Percentiles rank a stretch among this genome's conserved stretches.
Evolutionary conservation across 2,888 invertebrate species (phyloP).

Genomic region (Spisula solida): DNA sequence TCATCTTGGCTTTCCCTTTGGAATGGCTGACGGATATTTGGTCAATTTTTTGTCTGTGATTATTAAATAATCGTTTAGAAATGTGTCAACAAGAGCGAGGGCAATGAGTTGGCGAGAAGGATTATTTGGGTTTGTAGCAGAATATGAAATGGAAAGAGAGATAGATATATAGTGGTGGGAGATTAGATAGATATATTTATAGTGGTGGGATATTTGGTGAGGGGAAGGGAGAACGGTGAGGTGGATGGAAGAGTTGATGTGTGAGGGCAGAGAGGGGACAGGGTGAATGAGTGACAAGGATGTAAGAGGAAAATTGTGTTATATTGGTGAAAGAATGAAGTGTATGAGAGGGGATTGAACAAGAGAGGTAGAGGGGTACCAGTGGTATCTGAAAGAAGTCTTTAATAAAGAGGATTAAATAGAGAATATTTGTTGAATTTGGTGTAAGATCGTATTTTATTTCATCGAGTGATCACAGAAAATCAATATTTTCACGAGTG

Average conservation of each 20-base stretch:
- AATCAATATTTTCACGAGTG: too few species aligned
- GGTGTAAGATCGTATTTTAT: too few species aligned
- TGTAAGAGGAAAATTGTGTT: not conserved
- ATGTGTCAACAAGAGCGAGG: not conserved
- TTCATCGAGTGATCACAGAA: too few species aligned
- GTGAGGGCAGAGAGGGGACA: not conserved
- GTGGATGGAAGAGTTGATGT: not conserved
- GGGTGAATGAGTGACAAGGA: not conserved
- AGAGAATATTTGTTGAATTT: too few species aligned
- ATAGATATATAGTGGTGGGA: not conserved
- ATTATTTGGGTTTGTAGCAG: not conserved
- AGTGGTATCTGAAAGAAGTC: too few species aligned
- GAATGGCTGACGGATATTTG: not conserved
- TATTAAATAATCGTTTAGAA: not conserved
- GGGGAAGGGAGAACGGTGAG: not conserved
- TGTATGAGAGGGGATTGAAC: not conserved
- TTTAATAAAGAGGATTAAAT: too few species aligned
- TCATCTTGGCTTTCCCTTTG: not conserved
- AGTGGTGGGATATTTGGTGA: not conserved
- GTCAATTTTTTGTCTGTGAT: not conserved
- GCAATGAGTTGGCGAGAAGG: not conserved
- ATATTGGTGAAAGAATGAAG: not conserved
- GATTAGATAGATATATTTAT: not conserved
- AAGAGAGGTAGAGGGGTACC: not conserved
- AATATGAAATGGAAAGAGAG: not conserved